Evolutionary conservation across 2,797 vertebrate species (phyloP).

Genomic region (Mus minutoides): DNA sequence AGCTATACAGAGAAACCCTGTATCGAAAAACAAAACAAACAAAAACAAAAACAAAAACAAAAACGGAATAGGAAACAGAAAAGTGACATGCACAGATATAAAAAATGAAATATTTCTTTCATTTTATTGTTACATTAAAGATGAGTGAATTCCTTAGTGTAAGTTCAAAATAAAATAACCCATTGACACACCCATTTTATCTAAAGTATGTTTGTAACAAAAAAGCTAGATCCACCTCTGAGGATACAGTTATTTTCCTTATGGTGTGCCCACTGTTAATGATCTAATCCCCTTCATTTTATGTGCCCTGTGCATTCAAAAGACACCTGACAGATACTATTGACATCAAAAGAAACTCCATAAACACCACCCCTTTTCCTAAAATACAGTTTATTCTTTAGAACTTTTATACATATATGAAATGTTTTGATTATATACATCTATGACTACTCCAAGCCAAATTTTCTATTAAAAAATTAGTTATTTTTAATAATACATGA

Average conservation of each 20-base stretch:
- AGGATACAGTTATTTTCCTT: not conserved
- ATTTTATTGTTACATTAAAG: not conserved
- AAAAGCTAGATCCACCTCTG: not conserved
- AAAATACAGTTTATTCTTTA: not conserved
- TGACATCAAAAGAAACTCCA: not conserved
- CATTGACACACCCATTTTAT: not conserved
- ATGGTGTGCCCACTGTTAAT: too few species aligned
- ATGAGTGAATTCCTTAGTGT: not conserved
- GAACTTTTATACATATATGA: not conserved
- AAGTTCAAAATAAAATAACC: not conserved
- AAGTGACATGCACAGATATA: not conserved
- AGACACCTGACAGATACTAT: not conserved
- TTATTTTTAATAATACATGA: not conserved
- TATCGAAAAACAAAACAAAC: too few species aligned
- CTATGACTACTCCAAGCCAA: not conserved
- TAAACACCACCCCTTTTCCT: not conserved
- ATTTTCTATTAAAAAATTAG: not conserved
- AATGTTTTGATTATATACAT: not conserved
- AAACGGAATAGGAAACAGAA: not conserved
- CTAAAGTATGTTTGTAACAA: not conserved
- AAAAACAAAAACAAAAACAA: too few species aligned
- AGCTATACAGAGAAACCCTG: too few species aligned
- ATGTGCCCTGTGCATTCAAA: too few species aligned
- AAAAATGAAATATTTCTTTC: not conserved
- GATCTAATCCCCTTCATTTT: not conserved